Base-by-base conservation (phyloP, 2,797 vertebrate genomes). In the Oceanodroma leucorhoa region DNA sequence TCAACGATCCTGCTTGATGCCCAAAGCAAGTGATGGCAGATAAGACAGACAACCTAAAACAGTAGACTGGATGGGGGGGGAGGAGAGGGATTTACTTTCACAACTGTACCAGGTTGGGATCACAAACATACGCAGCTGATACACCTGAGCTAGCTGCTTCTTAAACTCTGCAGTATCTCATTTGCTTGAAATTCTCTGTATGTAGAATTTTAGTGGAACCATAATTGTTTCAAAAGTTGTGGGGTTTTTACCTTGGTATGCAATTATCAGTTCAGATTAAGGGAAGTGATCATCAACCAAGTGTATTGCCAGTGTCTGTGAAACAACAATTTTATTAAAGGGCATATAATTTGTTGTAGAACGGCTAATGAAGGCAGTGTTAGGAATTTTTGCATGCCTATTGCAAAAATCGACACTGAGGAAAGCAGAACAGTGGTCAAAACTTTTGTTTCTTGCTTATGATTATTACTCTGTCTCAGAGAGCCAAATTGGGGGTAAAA, bases 141-240 rank as follows among this genome's bases (percentile, higher is more conserved):
- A n/a, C 2, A 64, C 23, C 45, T 65, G 34, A 80, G 12, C 16
- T 58, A 48, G 19, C 30, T 36, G 19, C 45, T 80, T 5, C 38
- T 70, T 41, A 53, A 64, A 79, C n/a, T 1, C n/a, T 1, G 0
- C 61, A 58, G 32, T 22, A 58, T 48, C 57, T 58, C 2, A 0
- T 64, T 81, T 80, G 16, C 46, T 54, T 54, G 34, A 81, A 38
- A 54, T 81, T 41, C 27, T 48, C 6, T 19, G 8, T 26, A 12
- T n/a, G 14, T 70, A 11, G n/a, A n/a, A 30, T 64, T 75, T 29
- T 16, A 53, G n/a, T 46, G 20, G 43, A 69, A 53, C 19, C 13
- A 5, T 75, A 76, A 54, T 43, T n/a, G 12, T 76, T 76, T 85
- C 57, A 43, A 17, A 89, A 85, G 41, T 30, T 58, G 11, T 46